Base-by-base conservation (phyloP, 2,888 invertebrate species). In the Peribatodes rhomboidaria region DNA sequence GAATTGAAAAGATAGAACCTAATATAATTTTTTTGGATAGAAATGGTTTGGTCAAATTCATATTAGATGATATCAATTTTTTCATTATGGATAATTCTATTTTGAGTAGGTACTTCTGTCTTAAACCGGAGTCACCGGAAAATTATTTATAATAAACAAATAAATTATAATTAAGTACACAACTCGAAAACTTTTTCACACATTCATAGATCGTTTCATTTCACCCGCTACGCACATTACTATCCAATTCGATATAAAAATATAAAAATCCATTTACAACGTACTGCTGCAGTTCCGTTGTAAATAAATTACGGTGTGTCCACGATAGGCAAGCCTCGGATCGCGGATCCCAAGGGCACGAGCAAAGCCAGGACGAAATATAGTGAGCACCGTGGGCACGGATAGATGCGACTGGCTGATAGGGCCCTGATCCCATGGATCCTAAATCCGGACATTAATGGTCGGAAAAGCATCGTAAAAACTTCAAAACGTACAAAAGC, bases 291-390 rank as follows among this genome's bases (percentile, higher is more conserved):
- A 68, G 67, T 66, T 73, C 50, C 73, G 81, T 81, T 80, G 79
- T 84, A 86, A 85, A 87, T 86, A 88, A 80, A 83, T 84, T 82
- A 81, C 69, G 74, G 75, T 69, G 73, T 71, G 79, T 76, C 77
- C 77, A 76, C 78, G 78, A 76, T 73, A 75, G 58, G 65, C 49
- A 44, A 55, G 31, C 33, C n/a, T 46, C 41, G 52, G 41, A 46
- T 37, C 44, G 27, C 52, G 46, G 41, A 50, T 47, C 58, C 59
- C 62, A 27, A 31, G 50, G 54, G 53, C 22, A 44, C 72, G 52
- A 65, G 67, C 65, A 60, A 60, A 46, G 22, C 27, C 63, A 59
- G 52, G 61, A 54, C 67, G 13, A 54, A 54, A 55, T 55, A 33
- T 55, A 20, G 44, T 18, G 33, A 44, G 41, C 42, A 13, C 33